phyloP scores from a whole-genome alignment of 2,888 invertebrate species.

The Andrena haemorrhoa region DNA sequence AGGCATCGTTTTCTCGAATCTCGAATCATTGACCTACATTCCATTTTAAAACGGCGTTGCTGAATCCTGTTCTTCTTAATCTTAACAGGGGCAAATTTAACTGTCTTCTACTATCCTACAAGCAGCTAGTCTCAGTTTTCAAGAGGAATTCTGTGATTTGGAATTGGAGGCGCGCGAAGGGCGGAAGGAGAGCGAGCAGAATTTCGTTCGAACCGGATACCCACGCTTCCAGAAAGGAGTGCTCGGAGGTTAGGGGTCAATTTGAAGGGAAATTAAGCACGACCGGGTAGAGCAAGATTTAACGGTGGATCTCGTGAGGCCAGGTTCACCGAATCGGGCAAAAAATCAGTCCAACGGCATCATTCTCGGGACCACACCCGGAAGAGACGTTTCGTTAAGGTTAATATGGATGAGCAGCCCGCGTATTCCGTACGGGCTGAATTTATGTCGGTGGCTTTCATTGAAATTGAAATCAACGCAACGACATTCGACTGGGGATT shows the following conservation, averaged over 20 bases:
- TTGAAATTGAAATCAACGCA: constrained; percentile 69
- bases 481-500: constrained; percentile 45
- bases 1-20: neutral
- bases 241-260: constrained; percentile 25
- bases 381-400: constrained; percentile 66
- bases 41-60: too few species aligned
- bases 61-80: too few species aligned
- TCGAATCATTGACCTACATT: too few species aligned
- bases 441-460: constrained; percentile 59
- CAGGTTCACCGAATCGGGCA: constrained; percentile 36
- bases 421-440: constrained; percentile 55
- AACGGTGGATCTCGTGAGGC: constrained; percentile 41
- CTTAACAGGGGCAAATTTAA: neutral
- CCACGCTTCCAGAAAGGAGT: neutral
- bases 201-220: constrained; percentile 19
- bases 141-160: neutral
- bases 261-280: constrained; percentile 20
- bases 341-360: constrained; percentile 60
- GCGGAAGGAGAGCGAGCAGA: neutral
- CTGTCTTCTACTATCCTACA: neutral
- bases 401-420: constrained; percentile 74
- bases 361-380: constrained; percentile 64
- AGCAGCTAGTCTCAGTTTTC: neutral
- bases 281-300: constrained; percentile 27
- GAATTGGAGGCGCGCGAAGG: neutral